These are phyloP conservation scores for Premnoplex brunnescens DNA, from an alignment of 2,797 vertebrate genomes.

Conservation along the genomic window DNA sequence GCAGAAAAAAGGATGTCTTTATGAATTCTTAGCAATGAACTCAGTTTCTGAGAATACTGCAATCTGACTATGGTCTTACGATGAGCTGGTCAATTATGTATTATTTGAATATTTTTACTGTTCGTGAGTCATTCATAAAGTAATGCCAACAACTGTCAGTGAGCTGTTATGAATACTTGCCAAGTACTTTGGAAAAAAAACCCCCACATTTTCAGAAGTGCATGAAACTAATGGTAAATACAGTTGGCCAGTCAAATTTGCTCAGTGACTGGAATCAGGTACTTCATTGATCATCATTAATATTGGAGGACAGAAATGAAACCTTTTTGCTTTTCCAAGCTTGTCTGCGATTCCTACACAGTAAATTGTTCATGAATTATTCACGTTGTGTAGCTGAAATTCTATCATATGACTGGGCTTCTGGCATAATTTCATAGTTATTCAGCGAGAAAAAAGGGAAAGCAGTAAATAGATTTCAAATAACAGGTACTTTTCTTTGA, in stretches of 20 bases:
- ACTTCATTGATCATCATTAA: neutral
- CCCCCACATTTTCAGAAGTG: neutral
- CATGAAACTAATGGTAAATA: neutral
- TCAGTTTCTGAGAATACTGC: neutral
- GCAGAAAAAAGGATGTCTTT: neutral
- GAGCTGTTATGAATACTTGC: neutral
- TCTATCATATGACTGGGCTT: neutral
- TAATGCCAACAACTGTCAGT: neutral
- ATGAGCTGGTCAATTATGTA: conserved; percentile 63
- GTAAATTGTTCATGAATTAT: conserved; percentile 3
- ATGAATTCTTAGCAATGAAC: neutral
- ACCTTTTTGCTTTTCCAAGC: neutral
- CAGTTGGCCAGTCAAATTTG: neutral
- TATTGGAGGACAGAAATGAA: neutral
- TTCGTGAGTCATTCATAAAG: conserved; percentile 63
- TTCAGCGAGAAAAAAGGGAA: neutral
- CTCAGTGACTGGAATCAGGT: neutral
- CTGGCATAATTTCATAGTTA: neutral
- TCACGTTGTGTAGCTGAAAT: neutral
- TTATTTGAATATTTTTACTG: conserved; percentile 53
- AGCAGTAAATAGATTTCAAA: neutral
- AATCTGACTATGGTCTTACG: neutral
- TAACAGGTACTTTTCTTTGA: neutral
- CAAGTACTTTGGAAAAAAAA: neutral
- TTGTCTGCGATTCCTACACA: neutral